These are phyloP conservation scores for Tangachromis dhanisi DNA, from an alignment of 2,113 vertebrate species.

Conservation along the genomic window DNA sequence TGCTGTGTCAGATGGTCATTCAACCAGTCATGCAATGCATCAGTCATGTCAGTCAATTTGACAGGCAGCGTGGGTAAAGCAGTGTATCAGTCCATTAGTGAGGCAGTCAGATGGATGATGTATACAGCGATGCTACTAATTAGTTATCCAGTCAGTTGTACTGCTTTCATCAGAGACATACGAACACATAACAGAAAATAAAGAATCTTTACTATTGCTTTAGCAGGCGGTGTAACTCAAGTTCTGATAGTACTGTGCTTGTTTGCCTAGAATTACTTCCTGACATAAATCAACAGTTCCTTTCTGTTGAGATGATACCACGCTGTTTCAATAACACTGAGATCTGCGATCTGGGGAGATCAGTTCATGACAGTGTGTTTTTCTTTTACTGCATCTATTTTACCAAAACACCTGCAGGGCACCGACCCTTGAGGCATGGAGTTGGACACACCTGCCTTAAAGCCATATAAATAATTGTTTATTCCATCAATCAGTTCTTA, in stretches of 20 bases:
- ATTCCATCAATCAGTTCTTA: neutral
- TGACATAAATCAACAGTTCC: neutral
- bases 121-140: neutral
- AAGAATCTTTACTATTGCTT: neutral
- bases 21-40: neutral
- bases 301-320: neutral
- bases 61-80: neutral
- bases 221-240: neutral
- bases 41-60: neutral
- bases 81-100: slow-evolving; percentile 5
- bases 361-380: neutral
- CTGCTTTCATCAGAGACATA: neutral
- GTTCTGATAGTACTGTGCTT: neutral
- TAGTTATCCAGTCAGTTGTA: neutral
- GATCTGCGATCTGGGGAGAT: neutral
- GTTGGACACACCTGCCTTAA: neutral
- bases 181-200: neutral
- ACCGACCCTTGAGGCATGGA: neutral
- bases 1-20: slow-evolving; percentile 1
- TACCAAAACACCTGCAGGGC: neutral
- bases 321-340: neutral
- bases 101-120: neutral
- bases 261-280: neutral
- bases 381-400: neutral
- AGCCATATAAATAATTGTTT: neutral